These are phyloP conservation scores for Odocoileus virginianus DNA, from an alignment of 2,113 vertebrate species.

Conservation along the genomic window DNA sequence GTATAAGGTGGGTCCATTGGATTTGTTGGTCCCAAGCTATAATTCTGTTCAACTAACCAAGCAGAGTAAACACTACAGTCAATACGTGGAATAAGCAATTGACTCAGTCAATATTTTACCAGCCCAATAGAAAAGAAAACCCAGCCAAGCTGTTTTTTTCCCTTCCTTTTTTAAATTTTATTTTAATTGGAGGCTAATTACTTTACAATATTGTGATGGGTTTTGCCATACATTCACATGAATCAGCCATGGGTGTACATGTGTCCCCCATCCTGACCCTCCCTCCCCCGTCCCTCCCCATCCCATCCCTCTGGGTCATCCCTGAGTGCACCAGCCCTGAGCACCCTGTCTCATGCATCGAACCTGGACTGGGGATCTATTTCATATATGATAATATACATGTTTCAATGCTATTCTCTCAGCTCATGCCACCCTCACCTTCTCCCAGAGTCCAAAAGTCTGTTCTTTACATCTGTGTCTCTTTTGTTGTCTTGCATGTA, in stretches of 20 bases:
- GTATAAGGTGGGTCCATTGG: no score
- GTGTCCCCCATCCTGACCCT: neutral
- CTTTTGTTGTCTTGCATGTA: neutral
- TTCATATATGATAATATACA: neutral
- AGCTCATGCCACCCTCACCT: neutral
- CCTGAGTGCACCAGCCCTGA: neutral
- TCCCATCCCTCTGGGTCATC: neutral
- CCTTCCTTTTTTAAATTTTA: neutral
- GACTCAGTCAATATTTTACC: neutral
- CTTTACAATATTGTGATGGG: neutral
- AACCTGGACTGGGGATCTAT: neutral
- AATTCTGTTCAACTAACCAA: neutral
- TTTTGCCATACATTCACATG: neutral
- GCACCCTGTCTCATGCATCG: neutral
- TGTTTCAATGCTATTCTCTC: neutral
- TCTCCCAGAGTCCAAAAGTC: neutral
- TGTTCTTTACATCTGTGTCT: neutral
- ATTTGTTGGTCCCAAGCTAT: neutral
- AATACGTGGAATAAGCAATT: no score
- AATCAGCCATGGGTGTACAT: neutral
- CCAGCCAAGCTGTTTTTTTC: neutral
- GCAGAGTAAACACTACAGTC: neutral
- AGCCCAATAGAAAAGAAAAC: neutral
- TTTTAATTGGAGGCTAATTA: neutral
- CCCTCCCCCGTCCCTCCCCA: neutral